Evolutionary conservation across 2,797 vertebrate genomes (phyloP), one percentile per base, ranked within the genome.

Genomic region (Lacerta bilineata): DNA sequence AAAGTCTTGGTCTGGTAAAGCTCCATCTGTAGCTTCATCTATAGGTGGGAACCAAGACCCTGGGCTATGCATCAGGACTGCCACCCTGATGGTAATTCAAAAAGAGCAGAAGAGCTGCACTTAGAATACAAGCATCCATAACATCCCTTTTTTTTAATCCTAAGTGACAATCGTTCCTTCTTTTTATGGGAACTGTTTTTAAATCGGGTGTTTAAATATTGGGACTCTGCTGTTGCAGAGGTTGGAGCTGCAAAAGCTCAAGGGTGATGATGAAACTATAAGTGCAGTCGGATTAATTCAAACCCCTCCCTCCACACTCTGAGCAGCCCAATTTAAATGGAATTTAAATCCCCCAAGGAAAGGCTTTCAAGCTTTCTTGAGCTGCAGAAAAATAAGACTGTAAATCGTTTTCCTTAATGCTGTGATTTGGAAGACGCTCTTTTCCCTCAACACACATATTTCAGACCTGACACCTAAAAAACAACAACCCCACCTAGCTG

Each of bases 361-460:
- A 78, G 81, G 81, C 90, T 90, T 91, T 80, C 15, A 78, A 75
- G 66, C 80, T 90, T 84, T 84, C 81, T 74, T 74, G 41, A 4
- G 0, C 18, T 83, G 91, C 43, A 50, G 64, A 91, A 93, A 91
- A 89, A 89, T 90, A 72, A 55, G 87, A 83, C 85, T 89, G 15
- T 0, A 76, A 88, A 89, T 95, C 89, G 90, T 92, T 92, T 91
- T 78, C 79, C 69, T 83, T 84, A 91, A 89, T 76, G 81, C 88
- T 59, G 4, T 59, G 75, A 74, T 0, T 72, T 74, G 69, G 25
- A 85, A 74, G 69, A 80, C 10, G 68, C 69, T 41, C 33, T 50
- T 76, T 72, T 46, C 33, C 23, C 66, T 66, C 25, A 74, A 29
- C 15, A 13, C 55, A 36, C 18, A 43, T 39, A 61, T 81, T 81